Evolutionary conservation across 1,140 invertebrate species (phyloP), one percentile per base, ranked within the genome.

Genomic region (Scaptomyza montana): DNA sequence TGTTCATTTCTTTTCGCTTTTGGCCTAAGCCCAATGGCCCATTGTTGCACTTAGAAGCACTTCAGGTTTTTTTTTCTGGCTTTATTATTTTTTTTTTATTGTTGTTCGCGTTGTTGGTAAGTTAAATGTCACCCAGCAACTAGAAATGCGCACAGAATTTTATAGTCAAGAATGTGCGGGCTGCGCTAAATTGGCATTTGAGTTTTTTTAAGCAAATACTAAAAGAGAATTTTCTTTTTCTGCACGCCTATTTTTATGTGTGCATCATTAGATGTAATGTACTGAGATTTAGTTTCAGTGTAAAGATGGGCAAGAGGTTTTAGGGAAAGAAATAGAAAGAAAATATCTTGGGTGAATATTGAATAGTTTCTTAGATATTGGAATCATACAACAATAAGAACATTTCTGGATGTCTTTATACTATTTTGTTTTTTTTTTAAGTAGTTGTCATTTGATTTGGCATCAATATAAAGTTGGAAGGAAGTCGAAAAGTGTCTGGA

Each of bases 1-100:
- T 51, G 13, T 62, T 74, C 78, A 74, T 81, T 81, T 71, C 54
- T 41, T 46, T 45, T 21, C 13, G 36, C 61, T n/a, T 3, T 49
- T 54, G 51, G 49, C 30, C 25, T 69, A 28, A 47, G 9, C 41
- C 50, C 19, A 53, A 54, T 47, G 28, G 13, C 28, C 64, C 55
- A 73, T 73, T 73, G 70, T 67, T 68, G 70, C 28, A 43, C 7
- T 1, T 47, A 9, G 33, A 33, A 50, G 36, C 51, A 69, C 50
- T 30, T 55, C 30, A 41, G 39, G 39, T 43, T 43, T 36, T 36
- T 9, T 10, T n/a, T n/a, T n/a, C n/a, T n/a, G n/a, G n/a, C n/a
- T n/a, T n/a, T n/a, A n/a, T n/a, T n/a, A n/a, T 55, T 19, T 54
- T 25, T 39, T 46, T 55, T 5, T 13, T 50, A 28, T 45, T 45